A percentile compares a stretch with the other conserved stretches of the same genome.
These are phyloP conservation scores for Pandemis heparana DNA, from an alignment of 2,888 invertebrate species.

Conservation along the genomic window DNA sequence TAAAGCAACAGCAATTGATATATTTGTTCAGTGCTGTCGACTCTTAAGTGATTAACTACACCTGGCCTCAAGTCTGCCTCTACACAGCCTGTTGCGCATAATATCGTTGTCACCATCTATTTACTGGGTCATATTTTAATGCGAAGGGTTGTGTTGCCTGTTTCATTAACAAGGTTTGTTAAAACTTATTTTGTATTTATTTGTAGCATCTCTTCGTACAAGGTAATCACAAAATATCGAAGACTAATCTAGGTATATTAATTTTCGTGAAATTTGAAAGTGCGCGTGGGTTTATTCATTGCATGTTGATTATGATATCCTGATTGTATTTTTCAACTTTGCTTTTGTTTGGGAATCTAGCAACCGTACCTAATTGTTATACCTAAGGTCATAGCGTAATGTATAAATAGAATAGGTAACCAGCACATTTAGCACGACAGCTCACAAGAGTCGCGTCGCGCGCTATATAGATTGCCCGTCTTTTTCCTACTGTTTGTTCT, in stretches of 20 bases:
- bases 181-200: background rate
- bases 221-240: too few relatives aligned
- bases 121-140: background rate
- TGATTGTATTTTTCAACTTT: background rate
- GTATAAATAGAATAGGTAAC: background rate
- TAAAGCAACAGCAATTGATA: conserved; percentile 36
- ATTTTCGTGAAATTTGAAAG: too few relatives aligned
- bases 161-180: background rate
- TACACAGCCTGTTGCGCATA: background rate
- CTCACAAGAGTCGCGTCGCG: too few relatives aligned
- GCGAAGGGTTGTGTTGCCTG: background rate
- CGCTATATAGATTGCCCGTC: too few relatives aligned
- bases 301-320: background rate
- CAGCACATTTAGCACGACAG: too few relatives aligned
- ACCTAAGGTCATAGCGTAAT: background rate
- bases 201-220: too few relatives aligned
- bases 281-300: background rate
- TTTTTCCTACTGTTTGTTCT: too few relatives aligned
- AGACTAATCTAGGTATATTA: too few relatives aligned
- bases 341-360: background rate
- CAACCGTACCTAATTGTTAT: background rate
- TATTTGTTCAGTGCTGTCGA: conserved; percentile 14
- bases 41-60: conserved; percentile 29
- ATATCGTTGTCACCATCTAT: conserved; percentile 5
- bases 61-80: background rate